Evolutionary conservation across 2,888 invertebrate genomes (phyloP).

Genomic region (Rambutsinella grinnellia): DNA sequence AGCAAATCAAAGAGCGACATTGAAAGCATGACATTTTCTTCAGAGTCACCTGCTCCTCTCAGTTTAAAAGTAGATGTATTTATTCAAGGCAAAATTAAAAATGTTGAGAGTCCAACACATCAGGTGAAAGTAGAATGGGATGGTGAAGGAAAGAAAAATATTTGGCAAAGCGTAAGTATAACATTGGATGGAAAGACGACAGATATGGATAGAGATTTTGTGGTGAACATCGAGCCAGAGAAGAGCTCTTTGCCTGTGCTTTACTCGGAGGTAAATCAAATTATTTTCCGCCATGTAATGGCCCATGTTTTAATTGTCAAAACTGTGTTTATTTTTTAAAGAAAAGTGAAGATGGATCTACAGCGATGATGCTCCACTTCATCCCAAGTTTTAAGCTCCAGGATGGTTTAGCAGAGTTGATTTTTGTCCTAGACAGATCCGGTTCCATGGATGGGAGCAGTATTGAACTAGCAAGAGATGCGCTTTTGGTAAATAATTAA

Average conservation of each 20-base stretch:
- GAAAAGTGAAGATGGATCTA: conserved; percentile 35
- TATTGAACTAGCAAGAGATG: conserved; percentile 66
- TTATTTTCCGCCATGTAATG: no score
- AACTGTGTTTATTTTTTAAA: conserved; percentile 6
- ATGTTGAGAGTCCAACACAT: conserved; percentile 58
- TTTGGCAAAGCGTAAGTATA: conserved; percentile 50
- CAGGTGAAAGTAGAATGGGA: conserved; percentile 22
- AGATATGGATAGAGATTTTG: conserved; percentile 68
- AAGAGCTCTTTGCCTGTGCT: conserved; percentile 70
- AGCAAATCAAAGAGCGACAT: conserved; percentile 46
- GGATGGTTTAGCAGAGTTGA: conserved; percentile 66
- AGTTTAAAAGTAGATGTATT: conserved; percentile 52
- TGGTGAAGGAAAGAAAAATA: conserved; percentile 25
- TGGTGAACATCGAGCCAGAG: conserved; percentile 69
- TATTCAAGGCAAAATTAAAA: conserved; percentile 56
- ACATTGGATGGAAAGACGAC: conserved; percentile 34
- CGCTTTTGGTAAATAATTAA: conserved; percentile 67
- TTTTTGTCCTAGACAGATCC: conserved; percentile 69
- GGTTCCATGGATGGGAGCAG: conserved; percentile 69
- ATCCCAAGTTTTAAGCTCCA: conserved; percentile 70
- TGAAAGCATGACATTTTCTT: conserved; percentile 51
- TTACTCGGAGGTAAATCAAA: conserved; percentile 68
- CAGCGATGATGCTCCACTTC: conserved; percentile 56
- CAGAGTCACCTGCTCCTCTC: conserved; percentile 55
- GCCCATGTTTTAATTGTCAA: no score